Evolutionary conservation across 2,888 invertebrate genomes (phyloP).

Genomic region (Pimpla rufipes): DNA sequence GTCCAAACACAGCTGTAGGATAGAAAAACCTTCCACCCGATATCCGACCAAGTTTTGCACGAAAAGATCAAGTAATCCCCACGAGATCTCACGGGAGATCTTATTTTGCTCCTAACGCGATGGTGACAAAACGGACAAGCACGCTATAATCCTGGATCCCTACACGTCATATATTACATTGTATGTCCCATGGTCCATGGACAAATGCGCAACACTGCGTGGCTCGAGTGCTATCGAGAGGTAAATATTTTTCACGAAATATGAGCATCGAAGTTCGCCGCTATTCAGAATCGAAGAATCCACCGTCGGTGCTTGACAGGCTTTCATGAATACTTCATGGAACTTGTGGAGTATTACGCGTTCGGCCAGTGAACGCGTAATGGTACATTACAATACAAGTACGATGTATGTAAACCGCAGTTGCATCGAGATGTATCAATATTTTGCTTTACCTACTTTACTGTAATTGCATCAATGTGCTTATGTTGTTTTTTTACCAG

Average conservation of each 20-base stretch:
- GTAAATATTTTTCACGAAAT: conserved; percentile 71
- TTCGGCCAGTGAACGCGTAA: not conserved
- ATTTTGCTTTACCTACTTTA: too few relatives aligned
- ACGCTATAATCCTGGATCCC: conserved; percentile 29
- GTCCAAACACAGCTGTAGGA: conserved; percentile 42
- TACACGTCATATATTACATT: conserved; percentile 15
- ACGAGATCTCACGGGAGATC: conserved; percentile 44
- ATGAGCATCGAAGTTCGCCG: conserved; percentile 64
- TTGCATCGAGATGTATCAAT: too few relatives aligned
- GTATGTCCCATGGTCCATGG: conserved; percentile 26
- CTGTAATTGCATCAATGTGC: too few relatives aligned
- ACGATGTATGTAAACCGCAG: too few relatives aligned
- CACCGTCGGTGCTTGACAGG: conserved; percentile 30
- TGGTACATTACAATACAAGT: too few relatives aligned
- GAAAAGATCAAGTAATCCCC: conserved; percentile 56
- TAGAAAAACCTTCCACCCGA: conserved; percentile 24
- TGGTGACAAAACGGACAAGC: conserved; percentile 34
- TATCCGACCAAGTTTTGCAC: conserved; percentile 10
- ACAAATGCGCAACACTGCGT: conserved; percentile 60
- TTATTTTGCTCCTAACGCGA: conserved; percentile 50
- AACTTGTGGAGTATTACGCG: conserved; percentile 21
- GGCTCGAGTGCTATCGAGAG: conserved; percentile 47
- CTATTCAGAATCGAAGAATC: conserved; percentile 48
- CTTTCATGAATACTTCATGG: not conserved
- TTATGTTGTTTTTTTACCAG: too few relatives aligned